Evolutionary conservation across 2,113 vertebrate species (phyloP).

Genomic region (Pitta sordida): DNA sequence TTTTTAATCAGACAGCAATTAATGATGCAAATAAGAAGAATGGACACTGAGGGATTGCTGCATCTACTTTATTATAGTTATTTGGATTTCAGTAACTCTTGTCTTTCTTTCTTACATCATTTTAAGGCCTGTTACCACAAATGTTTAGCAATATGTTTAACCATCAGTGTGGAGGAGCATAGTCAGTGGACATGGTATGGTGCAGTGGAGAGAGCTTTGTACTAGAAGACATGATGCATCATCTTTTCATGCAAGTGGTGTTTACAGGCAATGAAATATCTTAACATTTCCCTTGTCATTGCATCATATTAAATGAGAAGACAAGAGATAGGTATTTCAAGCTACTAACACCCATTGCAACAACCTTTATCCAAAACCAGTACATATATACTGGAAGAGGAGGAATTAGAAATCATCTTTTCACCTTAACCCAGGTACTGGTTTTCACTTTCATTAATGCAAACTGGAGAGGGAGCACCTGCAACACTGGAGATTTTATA

Average conservation of each 20-base stretch:
- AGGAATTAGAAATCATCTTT: not conserved
- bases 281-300: not conserved
- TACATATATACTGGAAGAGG: not conserved
- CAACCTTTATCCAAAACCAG: not conserved
- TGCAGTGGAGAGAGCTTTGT: not conserved
- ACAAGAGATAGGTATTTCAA: not conserved
- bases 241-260: not conserved
- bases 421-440: not conserved
- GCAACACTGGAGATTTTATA: not conserved
- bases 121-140: not conserved
- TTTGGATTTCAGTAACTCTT: conserved; percentile 53
- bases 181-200: not conserved
- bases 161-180: not conserved
- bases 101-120: not conserved
- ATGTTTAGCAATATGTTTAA: not conserved
- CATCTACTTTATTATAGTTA: conserved; percentile 59
- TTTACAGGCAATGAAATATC: not conserved
- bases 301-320: not conserved
- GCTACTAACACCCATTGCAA: not conserved
- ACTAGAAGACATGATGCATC: not conserved
- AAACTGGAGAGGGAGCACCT: not conserved
- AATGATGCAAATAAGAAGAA: conserved; percentile 67
- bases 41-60: conserved; percentile 62
- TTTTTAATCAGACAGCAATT: conserved; percentile 75
- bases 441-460: not conserved